phyloP scores from a whole-genome alignment of 2,888 invertebrate genomes.

The Eupithecia subfuscata region DNA sequence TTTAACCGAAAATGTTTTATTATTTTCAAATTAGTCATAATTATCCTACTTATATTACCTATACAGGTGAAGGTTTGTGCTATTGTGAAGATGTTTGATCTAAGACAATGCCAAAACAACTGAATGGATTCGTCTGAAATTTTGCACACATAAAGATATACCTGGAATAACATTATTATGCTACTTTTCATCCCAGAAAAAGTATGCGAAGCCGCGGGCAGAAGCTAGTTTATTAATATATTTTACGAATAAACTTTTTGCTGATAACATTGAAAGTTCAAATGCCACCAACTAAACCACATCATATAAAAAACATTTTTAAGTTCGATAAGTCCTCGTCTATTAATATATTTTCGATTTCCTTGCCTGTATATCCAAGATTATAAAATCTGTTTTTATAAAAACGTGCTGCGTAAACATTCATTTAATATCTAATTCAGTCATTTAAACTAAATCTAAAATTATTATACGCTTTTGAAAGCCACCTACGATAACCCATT shows the following conservation, averaged over 20 bases:
- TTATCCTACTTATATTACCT: no score
- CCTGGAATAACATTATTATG: no score
- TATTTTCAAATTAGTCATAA: not conserved
- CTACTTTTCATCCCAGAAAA: no score
- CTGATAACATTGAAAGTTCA: not conserved
- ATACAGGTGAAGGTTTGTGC: no score
- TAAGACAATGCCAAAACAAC: no score
- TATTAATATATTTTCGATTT: not conserved
- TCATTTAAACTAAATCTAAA: constrained; percentile 33
- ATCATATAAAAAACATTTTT: not conserved
- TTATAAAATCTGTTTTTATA: not conserved
- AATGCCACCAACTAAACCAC: not conserved
- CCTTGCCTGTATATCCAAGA: not conserved
- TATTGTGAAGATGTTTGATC: no score
- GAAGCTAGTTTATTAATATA: not conserved
- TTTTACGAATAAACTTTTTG: not conserved
- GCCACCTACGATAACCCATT: constrained; percentile 25
- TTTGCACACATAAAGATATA: no score
- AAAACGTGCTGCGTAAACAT: not conserved
- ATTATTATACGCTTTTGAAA: constrained; percentile 3
- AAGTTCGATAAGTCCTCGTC: not conserved
- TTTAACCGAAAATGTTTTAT: not conserved
- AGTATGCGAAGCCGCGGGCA: no score
- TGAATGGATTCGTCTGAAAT: no score
- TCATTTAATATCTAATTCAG: constrained; percentile 8